Base-by-base conservation (phyloP, 2,888 invertebrate genomes). In the Ennomos quercinarius region DNA sequence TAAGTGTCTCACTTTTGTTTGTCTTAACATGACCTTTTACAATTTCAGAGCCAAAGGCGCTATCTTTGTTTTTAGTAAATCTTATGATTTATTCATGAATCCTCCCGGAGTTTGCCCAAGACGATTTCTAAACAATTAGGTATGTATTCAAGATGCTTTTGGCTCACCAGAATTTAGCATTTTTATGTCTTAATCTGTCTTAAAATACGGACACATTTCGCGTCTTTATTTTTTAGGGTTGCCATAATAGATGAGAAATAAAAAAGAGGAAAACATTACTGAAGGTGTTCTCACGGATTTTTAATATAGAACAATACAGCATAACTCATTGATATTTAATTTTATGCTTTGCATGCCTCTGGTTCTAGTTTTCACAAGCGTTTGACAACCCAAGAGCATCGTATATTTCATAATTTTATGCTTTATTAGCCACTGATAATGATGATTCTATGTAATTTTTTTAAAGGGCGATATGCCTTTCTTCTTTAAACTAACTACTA, bases 1-100 rank as follows among this genome's bases (percentile, higher is more conserved):
- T 12, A 42, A 36, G 11, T 45, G 52, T 39, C 12, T 11, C 44
- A 54, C 11, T 47, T 47, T 39, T 48, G 43, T 48, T 53, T 43
- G 47, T 43, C 48, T 52, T 52, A 48, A 52, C 58, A 47, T 52
- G 47, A 52, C 52, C 44, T 52, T 58, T 48, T 42, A 37, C 55
- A 34, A 43, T 49, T 45, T 41, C 10, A 38, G 13, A 35, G 44
- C 27, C 40, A 47, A 17, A 36, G 36, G 12, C 46, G 12, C 41
- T 53, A 48, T 53, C 43, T 53, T 53, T 58, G 58, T 52, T 53
- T 58, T 43, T 52, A 17, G 57, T 36, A 46, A 43, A 52, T 36
- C 48, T 58, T 53, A 58, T 58, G 58, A 53, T 53, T 58, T 58
- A 58, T 58, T 58, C 58, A 58, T 58, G 48, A 58, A 10, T 42